Conservation (phyloP, 2,113 vertebrate genomes). For the Eptesicus fuscus region DNA sequence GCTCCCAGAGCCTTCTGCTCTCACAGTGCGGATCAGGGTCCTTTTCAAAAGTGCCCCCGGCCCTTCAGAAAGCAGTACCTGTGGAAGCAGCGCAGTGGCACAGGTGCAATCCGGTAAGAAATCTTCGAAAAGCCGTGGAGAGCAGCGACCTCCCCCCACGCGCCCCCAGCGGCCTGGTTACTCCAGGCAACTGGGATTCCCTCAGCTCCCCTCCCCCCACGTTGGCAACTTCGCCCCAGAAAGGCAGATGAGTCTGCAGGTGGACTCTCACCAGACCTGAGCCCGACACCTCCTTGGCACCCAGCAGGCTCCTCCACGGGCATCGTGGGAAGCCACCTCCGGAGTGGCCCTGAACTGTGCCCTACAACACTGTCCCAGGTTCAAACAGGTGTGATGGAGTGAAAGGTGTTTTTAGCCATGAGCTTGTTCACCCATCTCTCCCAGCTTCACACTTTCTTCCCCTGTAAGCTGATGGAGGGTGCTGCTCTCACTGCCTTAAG, state of each 20-base stretch:
- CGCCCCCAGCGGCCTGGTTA: not conserved
- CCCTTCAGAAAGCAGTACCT: not conserved
- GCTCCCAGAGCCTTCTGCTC: not conserved
- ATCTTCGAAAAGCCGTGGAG: not conserved
- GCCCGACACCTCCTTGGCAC: not conserved
- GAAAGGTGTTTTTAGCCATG: not conserved
- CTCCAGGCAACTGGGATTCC: not conserved
- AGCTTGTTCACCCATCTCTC: not conserved
- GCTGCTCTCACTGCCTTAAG: not conserved
- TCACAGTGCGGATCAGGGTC: not conserved
- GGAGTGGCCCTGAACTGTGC: not conserved
- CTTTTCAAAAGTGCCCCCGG: not conserved
- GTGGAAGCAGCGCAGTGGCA: not conserved
- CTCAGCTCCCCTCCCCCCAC: not conserved
- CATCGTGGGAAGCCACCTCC: not conserved
- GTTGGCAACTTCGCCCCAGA: rapidly evolving
- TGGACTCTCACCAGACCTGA: not conserved
- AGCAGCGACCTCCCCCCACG: not conserved
- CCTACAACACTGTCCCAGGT: not conserved
- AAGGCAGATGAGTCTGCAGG: not conserved
- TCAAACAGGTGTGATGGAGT: not conserved
- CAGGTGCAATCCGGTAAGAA: not conserved
- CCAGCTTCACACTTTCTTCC: not conserved
- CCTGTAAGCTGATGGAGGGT: not conserved
- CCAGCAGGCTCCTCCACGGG: not conserved